Evolutionary conservation across 2,888 invertebrate species (phyloP), one percentile per base, ranked within the genome.

Genomic region (Megamerina dolium): DNA sequence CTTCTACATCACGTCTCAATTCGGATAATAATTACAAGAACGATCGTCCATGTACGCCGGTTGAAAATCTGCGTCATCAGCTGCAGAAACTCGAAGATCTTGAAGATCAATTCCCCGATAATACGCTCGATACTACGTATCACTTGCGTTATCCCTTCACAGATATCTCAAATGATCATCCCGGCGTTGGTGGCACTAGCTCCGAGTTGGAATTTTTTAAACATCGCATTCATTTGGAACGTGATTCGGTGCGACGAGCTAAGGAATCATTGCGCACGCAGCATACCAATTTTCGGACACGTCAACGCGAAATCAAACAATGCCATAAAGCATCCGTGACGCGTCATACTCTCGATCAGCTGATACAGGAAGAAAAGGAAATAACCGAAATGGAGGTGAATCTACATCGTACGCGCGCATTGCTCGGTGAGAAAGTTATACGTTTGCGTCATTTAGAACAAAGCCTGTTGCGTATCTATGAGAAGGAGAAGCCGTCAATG

Each of bases 341-440:
- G 2, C 56, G 65, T 3, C 70, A 68, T 20, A 58, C 64, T 2
- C 46, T 71, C 12, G 70, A 70, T 43, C 68, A 72, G 46, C 46
- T 68, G 19, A 73, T 72, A 23, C 66, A 87, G 81, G 87, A 88
- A 68, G 87, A 87, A 66, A 82, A 85, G 48, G 87, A 87, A 51
- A 73, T 86, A 3, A 87, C 87, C 0, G 88, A 88, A 60, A 82
- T 88, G 76, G 88, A 88, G 66, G 86, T 88, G 47, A 86, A 85
- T 44, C 68, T 88, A 33, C 87, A 88, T 73, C 80, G 88, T 1
- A 88, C 88, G 3, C 77, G 85, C 2, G 85, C 87, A 4, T 70
- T 88, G 26, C 74, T 88, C 16, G 87, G 87, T 12, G 88, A 88
- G 68, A 88, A 88, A 68, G 85, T 87, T 40, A 88, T 88, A 40